Conservation (phyloP, 2,113 vertebrate species). For the Crotophaga sulcirostris region DNA sequence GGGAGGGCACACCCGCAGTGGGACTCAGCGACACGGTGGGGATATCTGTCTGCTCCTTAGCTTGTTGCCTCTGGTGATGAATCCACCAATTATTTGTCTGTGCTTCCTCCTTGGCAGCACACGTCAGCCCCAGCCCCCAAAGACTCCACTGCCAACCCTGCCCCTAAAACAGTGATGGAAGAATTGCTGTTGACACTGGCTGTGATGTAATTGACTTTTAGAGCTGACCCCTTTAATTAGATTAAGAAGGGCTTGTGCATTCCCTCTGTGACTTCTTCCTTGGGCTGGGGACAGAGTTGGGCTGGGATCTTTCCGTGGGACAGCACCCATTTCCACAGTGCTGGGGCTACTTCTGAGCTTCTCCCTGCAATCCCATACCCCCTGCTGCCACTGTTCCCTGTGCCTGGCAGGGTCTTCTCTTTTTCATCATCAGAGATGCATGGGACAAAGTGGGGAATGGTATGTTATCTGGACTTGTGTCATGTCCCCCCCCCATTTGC, state of each 20-base stretch:
- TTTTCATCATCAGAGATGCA: neutral
- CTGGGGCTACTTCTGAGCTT: neutral
- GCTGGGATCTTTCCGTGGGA: neutral
- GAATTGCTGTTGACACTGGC: neutral
- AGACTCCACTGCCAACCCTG: neutral
- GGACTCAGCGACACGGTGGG: fast-evolving
- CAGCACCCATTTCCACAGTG: neutral
- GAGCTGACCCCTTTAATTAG: slow-evolving; percentile 2
- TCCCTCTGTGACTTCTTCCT: neutral
- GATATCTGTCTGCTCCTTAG: neutral
- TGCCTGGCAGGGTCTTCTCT: neutral
- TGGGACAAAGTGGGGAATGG: fast-evolving
- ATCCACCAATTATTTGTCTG: neutral
- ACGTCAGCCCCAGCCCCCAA: fast-evolving
- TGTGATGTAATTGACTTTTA: neutral
- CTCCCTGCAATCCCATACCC: neutral
- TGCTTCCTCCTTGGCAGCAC: neutral
- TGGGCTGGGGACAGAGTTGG: neutral
- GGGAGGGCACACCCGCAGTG: fast-evolving
- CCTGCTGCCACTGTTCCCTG: neutral
- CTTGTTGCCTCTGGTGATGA: neutral
- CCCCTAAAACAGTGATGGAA: neutral
- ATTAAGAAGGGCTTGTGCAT: neutral
- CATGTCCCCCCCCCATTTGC: fast-evolving
- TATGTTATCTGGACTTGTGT: neutral